Evolutionary conservation across 1,140 invertebrate species (phyloP).

Genomic region (Antheraea pernyi): DNA sequence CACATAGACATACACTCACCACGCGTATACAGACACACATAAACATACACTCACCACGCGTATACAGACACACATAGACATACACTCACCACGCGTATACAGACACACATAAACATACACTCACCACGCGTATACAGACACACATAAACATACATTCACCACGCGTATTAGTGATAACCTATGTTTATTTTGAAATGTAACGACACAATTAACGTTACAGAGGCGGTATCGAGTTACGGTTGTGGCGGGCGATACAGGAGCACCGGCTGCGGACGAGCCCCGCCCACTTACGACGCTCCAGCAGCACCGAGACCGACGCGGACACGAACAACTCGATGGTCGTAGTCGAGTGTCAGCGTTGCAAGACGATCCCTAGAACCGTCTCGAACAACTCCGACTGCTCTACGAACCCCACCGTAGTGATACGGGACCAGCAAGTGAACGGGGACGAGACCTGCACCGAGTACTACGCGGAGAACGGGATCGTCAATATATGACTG

Average conservation of each 20-base stretch:
- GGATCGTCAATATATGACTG: slow-evolving; percentile 69
- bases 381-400: slow-evolving; percentile 42
- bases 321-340: slow-evolving; percentile 72
- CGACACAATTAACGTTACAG: slow-evolving; percentile 20
- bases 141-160: too few relatives aligned
- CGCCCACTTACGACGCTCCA: slow-evolving; percentile 43
- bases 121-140: too few relatives aligned
- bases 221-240: slow-evolving; percentile 75
- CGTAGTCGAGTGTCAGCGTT: slow-evolving; percentile 65
- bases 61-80: too few relatives aligned
- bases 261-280: slow-evolving; percentile 55
- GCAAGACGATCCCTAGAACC: slow-evolving; percentile 42
- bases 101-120: too few relatives aligned
- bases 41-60: too few relatives aligned
- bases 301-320: slow-evolving; percentile 70
- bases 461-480: slow-evolving; percentile 51
- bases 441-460: slow-evolving; percentile 49
- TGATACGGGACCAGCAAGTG: slow-evolving; percentile 53
- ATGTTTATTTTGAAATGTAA: too few relatives aligned
- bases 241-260: slow-evolving; percentile 79
- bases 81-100: too few relatives aligned
- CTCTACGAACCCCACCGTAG: slow-evolving; percentile 56
- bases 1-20: too few relatives aligned
- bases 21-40: too few relatives aligned
- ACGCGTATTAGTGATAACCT: too few relatives aligned